These are phyloP conservation scores for Nemapogon koenigi DNA, from an alignment of 2,888 invertebrate genomes.

Conservation along the genomic window DNA sequence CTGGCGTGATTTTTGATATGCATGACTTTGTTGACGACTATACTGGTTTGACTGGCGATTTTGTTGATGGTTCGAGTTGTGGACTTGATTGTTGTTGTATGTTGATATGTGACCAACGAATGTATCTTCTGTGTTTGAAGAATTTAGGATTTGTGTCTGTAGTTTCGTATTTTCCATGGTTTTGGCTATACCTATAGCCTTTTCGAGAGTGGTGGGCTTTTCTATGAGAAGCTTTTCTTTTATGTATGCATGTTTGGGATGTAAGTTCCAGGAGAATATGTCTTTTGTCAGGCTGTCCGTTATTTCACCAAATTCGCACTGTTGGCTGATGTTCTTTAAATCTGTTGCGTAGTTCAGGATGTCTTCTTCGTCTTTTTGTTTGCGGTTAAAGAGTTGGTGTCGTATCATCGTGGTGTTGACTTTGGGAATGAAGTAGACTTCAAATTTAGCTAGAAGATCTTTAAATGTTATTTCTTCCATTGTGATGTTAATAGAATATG, in stretches of 20 bases:
- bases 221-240: background rate
- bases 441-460: constrained; percentile 8
- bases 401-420: constrained; percentile 15
- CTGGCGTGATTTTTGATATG: no score
- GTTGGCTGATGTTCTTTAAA: background rate
- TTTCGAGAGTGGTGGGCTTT: background rate
- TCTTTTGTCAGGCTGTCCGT: background rate
- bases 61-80: no score
- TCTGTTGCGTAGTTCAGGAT: constrained; percentile 10
- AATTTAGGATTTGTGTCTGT: no score
- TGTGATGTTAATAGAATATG: constrained; percentile 13
- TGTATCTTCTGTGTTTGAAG: no score
- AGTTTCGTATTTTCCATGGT: no score
- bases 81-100: no score
- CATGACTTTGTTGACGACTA: no score
- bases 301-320: background rate
- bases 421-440: constrained; percentile 13
- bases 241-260: background rate
- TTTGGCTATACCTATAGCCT: no score
- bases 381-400: constrained; percentile 14
- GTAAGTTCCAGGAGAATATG: background rate
- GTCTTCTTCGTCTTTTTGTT: constrained; percentile 9
- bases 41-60: background rate
- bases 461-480: constrained; percentile 7
- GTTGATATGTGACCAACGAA: no score